Evolutionary conservation across 2,888 invertebrate genomes (phyloP).

Genomic region (Anagyrus pseudococci): DNA sequence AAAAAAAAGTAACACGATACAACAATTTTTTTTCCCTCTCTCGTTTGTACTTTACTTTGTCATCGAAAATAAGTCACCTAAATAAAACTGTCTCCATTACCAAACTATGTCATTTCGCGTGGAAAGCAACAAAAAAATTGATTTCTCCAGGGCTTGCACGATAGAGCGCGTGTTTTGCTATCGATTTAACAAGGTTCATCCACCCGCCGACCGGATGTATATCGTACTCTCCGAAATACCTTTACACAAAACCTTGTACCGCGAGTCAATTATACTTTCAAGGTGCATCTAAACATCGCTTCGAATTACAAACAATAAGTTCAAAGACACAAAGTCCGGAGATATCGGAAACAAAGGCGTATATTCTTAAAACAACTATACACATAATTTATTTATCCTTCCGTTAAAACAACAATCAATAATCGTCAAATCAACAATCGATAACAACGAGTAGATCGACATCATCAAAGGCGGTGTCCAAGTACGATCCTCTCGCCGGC

Average conservation of each 20-base stretch:
- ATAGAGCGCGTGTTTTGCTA: slow-evolving; percentile 13
- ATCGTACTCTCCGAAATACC: slow-evolving; percentile 6
- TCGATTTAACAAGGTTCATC: slow-evolving; percentile 35
- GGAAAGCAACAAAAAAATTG: too few relatives aligned
- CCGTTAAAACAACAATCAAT: slow-evolving; percentile 5
- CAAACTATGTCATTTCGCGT: too few relatives aligned
- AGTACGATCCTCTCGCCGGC: slow-evolving; percentile 75
- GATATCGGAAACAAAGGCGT: neutral
- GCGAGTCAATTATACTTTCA: too few relatives aligned
- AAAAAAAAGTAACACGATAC: neutral
- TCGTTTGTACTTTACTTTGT: too few relatives aligned
- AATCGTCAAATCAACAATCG: neutral
- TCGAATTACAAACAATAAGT: neutral
- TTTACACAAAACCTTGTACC: too few relatives aligned
- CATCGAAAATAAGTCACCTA: too few relatives aligned
- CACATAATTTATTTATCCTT: slow-evolving; percentile 1
- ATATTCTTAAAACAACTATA: neutral
- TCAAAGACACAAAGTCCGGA: neutral
- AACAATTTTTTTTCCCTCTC: too few relatives aligned
- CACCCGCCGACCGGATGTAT: slow-evolving; percentile 6
- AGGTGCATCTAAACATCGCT: too few relatives aligned
- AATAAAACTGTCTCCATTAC: too few relatives aligned
- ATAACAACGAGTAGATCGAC: neutral
- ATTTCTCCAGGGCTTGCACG: too few relatives aligned
- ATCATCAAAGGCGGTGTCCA: slow-evolving; percentile 76